Base-by-base conservation (phyloP, 2,888 invertebrate species). In the Melipona bicolor region DNA sequence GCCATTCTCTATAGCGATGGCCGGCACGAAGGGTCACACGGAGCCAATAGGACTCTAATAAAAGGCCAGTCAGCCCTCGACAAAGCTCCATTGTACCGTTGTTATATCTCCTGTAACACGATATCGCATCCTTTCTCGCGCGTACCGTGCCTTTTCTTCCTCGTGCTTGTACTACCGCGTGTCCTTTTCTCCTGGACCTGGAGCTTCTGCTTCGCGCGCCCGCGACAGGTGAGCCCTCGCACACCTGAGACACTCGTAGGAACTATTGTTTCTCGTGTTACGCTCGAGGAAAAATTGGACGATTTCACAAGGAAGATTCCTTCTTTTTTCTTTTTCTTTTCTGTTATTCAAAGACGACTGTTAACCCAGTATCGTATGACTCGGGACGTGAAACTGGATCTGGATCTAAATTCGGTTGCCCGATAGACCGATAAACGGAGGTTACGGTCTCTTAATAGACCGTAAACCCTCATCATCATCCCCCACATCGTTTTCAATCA, bases 21-120 rank as follows among this genome's bases (percentile, higher is more conserved):
- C 49, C 74, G 65, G 19, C 27, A 36, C 79, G 75, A 79, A 70
- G 92, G 91, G 87, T 91, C 87, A 81, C 84, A 85, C 86, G 85
- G 84, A 87, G 89, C 88, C 90, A 90, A 92, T 89, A 81, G 88
- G 77, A 86, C 77, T 87, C 86, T 89, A 91, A 91, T 92, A 91
- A 91, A 89, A 88, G 86, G 82, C 80, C 85, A 83, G 73, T 83
- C 81, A 75, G 75, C 86, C 86, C 87, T 87, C 87, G 83, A 91
- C 91, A 91, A 92, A 90, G 90, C 87, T 68, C 90, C 79, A 92
- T 92, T 92, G 91, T 92, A 79, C 90, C 89, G 90, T 91, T 91
- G 89, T 90, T 92, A 91, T 91, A 83, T 83, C 71, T 70, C 90
- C 83, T 82, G 92, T 89, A 91, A 92, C 89, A 81, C 87, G 92